A percentile compares a stretch with the other conserved stretches of the same genome.
These are phyloP conservation scores for Mormyrops attenuatus DNA, from an alignment of 2,797 vertebrate genomes.

Conservation along the genomic window DNA sequence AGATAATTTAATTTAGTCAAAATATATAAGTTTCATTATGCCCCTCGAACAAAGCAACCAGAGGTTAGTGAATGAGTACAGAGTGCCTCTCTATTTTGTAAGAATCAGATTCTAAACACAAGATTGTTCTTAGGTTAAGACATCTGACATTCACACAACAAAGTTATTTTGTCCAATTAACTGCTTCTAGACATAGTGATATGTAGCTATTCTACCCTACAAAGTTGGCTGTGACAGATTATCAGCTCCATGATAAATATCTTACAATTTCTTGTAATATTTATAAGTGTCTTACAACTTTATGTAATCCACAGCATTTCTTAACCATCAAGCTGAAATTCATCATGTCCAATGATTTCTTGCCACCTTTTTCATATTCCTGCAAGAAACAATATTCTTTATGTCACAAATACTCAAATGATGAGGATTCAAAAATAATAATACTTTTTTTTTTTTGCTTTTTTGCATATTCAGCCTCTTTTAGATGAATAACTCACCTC, in stretches of 20 bases:
- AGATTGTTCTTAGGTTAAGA: not conserved
- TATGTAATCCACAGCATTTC: constrained; percentile 53
- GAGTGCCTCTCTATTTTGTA: not conserved
- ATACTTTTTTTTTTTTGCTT: not conserved
- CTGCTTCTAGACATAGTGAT: not conserved
- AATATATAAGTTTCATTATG: not conserved
- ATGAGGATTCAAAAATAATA: not conserved
- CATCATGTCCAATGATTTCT: constrained; percentile 49
- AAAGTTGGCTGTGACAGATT: not conserved
- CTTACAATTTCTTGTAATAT: constrained; percentile 50
- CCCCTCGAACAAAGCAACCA: not conserved
- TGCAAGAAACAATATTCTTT: constrained; percentile 31
- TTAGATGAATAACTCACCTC: constrained; percentile 46
- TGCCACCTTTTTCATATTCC: constrained; percentile 55
- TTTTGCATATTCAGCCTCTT: not conserved
- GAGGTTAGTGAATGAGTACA: not conserved
- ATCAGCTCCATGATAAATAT: constrained; percentile 3
- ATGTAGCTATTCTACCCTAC: not conserved
- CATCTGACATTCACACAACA: not conserved
- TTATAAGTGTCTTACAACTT: constrained; percentile 45
- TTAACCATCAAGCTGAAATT: constrained; percentile 60
- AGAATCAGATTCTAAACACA: not conserved
- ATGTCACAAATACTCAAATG: not conserved
- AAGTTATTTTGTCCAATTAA: not conserved
- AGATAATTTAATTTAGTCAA: not conserved